Evolutionary conservation across 2,797 vertebrate species (phyloP), one percentile per base, ranked within the genome.

Genomic region (Tauraco hartlaubi): DNA sequence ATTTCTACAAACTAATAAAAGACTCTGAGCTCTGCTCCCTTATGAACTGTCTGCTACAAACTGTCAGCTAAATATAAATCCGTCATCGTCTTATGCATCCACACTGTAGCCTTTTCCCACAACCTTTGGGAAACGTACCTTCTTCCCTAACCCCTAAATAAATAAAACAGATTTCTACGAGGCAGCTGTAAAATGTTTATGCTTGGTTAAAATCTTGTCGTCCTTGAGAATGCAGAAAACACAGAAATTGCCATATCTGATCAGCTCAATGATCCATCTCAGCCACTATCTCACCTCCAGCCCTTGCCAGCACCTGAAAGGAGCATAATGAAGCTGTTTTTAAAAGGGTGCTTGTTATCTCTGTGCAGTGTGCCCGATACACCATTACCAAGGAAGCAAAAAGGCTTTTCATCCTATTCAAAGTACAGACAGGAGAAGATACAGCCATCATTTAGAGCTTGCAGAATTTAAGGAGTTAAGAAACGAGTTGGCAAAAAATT

Each of bases 201-300:
- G 85, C 74, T 73, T 90, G 54, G 51, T 93, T 97, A 96, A 97
- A 97, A 96, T 37, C 67, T 58, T 78, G 48, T 68, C 0, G 1
- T 91, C 51, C 68, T 80, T 84, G 83, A 89, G 84, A 95, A 49
- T 4, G 12, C 58, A 80, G 76, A 68, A 93, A 94, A 76, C 37
- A 29, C 37, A 91, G 64, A 61, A 64, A 94, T 86, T 97, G 96
- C 95, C 92, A 75, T 82, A 80, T 94, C 87, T 88, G 79, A 96
- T 97, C 93, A 96, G 84, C 54, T 80, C 84, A 62, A 4, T 85
- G 91, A 94, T 93, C 84, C 95, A 85, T 95, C 94, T 94, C 89
- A 46, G 29, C 46, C 62, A 35, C 76, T 67, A n/a, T 72, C 81
- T 75, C 31, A 39, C 91, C 88, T 90, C 55, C 78, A 85, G 88